Base-by-base conservation (phyloP, 2,113 vertebrate species). In the Corapipo altera region DNA sequence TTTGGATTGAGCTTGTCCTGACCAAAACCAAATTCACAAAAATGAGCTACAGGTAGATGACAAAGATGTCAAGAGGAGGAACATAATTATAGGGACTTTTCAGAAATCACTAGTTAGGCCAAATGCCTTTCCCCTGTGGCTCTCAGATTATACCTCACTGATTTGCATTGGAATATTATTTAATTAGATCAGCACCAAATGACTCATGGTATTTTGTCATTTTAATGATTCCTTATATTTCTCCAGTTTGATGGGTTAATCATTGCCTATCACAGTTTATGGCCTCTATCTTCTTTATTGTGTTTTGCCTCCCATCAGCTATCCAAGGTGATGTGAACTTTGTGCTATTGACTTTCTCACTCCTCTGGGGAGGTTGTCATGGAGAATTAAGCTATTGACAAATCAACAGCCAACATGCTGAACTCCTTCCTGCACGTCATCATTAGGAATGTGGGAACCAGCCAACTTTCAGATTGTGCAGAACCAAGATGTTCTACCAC, bases 241-340 rank as follows among this genome's bases (percentile, higher is more conserved):
- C 98, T 97, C 89, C 96, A 85, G 95, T 95, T 95, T 98, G 97
- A 98, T 98, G 96, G 98, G 96, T 98, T 97, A 98, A 98, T 98
- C 96, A 93, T 85, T 95, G 66, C 97, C 96, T 94, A 98, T 97
- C 97, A 91, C 74, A 85, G 89, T 98, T 98, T 97, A 98, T 97
- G 88, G 93, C 78, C 93, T 96, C 92, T 97, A 96, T 97, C 97
- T 97, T 91, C 96, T 98, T 95, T 97, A 96, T 95, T 96, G 95
- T 95, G 78, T 78, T 95, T 87, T 97, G 88, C 76, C 93, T 96
- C 95, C 97, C 90, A 96, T 97, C 96, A 75, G 94, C 96, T 97
- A 95, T 95, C 94, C 94, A 97, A 97, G 96, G 97, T 97, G 98
- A 98, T 96, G 90, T 96, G 96, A 98, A 98, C 97, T 95, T 88